Evolutionary conservation across 2,888 invertebrate species (phyloP), one percentile per base, ranked within the genome.

Genomic region (Pachycephus smyrnensis): DNA sequence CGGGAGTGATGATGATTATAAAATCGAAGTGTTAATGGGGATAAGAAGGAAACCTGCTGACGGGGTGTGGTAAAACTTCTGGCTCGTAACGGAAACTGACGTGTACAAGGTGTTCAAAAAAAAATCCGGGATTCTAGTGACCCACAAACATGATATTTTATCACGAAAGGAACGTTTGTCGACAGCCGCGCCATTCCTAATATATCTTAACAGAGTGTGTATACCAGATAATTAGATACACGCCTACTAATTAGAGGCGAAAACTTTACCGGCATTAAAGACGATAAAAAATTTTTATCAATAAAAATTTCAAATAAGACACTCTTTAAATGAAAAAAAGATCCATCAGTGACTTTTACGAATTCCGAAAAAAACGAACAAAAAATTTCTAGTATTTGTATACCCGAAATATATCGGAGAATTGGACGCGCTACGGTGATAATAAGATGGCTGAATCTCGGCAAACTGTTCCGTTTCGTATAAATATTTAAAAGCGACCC

Each of bases 401-500:
- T 40, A 23, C 15, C 40, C 23, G 23, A 40, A 40, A 40, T 40
- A 0, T 23, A 23, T 40, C 23, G 4, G 23, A 1, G 9, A 40
- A 15, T 40, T 15, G 23, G 6, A 23, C 23, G 40, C 15, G 9
- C 40, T 15, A 23, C 6, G 23, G 23, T 23, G 23, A 55, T 55
- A 55, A 55, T 55, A 55, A 55, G 23, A 23, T 55, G 1, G 55
- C 55, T 23, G 55, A 55, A 55, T 71, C 23, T 71, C 71, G 30
- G 71, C 12, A 30, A 71, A 71, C 11, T 33, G 30, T 71, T 33
- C 15, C 71, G 15, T 71, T 33, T 23, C 77, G 79, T 84, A 83
- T 80, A 86, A 85, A 82, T 81, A 84, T 83, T 83, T 83, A 82
- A 84, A 68, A 37, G 80, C 81, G 82, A 84, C 87, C 85, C 82